These are phyloP conservation scores for Amazona ochrocephala DNA, from an alignment of 2,797 vertebrate species.

Conservation along the genomic window DNA sequence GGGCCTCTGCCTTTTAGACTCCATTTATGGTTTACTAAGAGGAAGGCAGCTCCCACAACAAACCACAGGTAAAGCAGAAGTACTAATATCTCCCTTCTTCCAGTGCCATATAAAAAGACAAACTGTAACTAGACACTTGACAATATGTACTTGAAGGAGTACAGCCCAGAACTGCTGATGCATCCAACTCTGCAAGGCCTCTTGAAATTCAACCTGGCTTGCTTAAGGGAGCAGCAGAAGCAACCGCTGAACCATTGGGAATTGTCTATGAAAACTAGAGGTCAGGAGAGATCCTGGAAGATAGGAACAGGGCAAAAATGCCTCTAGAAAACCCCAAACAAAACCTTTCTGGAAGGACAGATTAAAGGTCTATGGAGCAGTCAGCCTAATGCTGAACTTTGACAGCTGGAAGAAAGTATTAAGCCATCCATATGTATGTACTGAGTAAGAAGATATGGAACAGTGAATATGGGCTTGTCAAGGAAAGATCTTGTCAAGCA, in stretches of 20 bases:
- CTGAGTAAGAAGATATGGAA: neutral
- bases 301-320: neutral
- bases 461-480: neutral
- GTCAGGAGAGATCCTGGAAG: neutral
- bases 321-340: neutral
- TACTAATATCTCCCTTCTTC: neutral
- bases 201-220: neutral
- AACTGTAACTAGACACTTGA: neutral
- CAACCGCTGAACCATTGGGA: neutral
- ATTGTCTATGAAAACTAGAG: neutral
- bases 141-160: neutral
- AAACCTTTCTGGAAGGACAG: neutral
- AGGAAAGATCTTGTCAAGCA: neutral
- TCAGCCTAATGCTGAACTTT: neutral
- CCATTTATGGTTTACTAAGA: neutral
- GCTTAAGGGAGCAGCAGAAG: neutral
- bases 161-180: neutral
- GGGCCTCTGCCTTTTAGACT: neutral
- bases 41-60: rapidly evolving
- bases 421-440: neutral
- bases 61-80: neutral
- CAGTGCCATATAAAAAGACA: neutral
- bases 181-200: neutral
- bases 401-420: neutral
- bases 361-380: neutral